Evolutionary conservation across 2,113 vertebrate species (phyloP).

Genomic region (Chaetorhynchus papuensis): DNA sequence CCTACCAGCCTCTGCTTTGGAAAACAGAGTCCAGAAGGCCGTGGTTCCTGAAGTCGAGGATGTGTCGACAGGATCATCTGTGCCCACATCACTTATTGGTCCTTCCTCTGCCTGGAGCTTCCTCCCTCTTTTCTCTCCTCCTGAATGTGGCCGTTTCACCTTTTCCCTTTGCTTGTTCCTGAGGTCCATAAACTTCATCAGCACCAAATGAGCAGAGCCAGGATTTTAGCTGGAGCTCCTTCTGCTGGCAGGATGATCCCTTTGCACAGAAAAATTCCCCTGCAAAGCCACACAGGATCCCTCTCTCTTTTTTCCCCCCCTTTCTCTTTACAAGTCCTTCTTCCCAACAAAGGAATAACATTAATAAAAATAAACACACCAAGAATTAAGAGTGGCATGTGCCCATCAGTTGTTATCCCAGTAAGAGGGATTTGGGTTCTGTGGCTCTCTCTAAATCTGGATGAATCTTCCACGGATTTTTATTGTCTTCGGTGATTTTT

Average conservation of each 20-base stretch:
- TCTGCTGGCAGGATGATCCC: conserved; percentile 10
- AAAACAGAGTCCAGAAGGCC: background rate
- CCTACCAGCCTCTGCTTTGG: background rate
- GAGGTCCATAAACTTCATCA: background rate
- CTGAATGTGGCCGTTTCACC: background rate
- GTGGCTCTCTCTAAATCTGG: background rate
- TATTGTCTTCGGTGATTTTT: background rate
- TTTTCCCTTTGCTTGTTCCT: background rate
- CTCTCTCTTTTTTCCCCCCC: fast-evolving
- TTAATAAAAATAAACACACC: background rate
- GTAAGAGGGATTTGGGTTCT: fast-evolving
- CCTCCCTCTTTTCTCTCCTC: background rate
- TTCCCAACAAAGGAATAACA: background rate
- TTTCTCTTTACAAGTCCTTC: background rate
- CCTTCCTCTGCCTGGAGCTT: background rate
- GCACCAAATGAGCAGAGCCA: background rate
- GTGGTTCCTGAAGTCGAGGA: background rate
- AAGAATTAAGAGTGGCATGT: background rate
- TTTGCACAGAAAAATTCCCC: background rate
- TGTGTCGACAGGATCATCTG: fast-evolving
- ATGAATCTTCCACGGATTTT: background rate
- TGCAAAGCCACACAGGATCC: background rate
- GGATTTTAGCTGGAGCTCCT: conserved; percentile 43
- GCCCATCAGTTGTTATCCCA: background rate
- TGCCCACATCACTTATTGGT: background rate